A percentile compares a stretch with the other conserved stretches of the same genome.
Evolutionary conservation across 1,140 invertebrate species (phyloP).

Genomic region (silkworm (Bombyx mori)): ASM3026992v2 NC_085115.1:2126001-2126500

Average conservation of each 20-base stretch:
- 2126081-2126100: too few relatives aligned
- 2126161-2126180: too few relatives aligned
- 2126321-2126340: constrained; percentile 54
- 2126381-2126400: constrained; percentile 45
- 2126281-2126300: constrained; percentile 51
- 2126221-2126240: not conserved
- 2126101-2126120: too few relatives aligned
- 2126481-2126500: constrained; percentile 3
- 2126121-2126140: too few relatives aligned
- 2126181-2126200: too few relatives aligned
- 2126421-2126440: constrained; percentile 49
- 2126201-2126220: too few relatives aligned
- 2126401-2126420: constrained; percentile 36
- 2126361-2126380: constrained; percentile 27
- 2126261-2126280: constrained; percentile 26
- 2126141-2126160: too few relatives aligned
- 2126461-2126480: constrained; percentile 7
- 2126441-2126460: constrained; percentile 34
- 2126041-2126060: too few relatives aligned
- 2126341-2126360: constrained; percentile 56
- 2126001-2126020: too few relatives aligned
- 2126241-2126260: not conserved
- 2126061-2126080: too few relatives aligned
- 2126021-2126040: too few relatives aligned
- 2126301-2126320: constrained; percentile 30